These are phyloP conservation scores for Mythimna albipuncta DNA, from an alignment of 2,888 invertebrate species.

Conservation along the genomic window DNA sequence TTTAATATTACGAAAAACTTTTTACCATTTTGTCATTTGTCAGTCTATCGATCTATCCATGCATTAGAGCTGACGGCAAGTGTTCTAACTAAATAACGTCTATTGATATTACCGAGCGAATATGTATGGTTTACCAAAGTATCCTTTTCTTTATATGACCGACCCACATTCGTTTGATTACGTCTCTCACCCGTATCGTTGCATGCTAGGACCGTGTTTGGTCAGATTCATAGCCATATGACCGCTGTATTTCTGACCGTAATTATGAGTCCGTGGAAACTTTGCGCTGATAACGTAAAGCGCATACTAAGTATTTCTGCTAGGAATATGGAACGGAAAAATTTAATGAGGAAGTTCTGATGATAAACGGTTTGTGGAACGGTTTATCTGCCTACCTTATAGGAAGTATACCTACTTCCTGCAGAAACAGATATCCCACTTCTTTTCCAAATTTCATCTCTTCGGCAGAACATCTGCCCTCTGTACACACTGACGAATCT, in stretches of 20 bases:
- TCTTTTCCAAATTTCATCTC: too few relatives aligned
- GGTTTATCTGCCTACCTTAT: too few relatives aligned
- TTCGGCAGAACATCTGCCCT: too few relatives aligned
- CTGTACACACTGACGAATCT: too few relatives aligned
- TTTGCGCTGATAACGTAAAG: constrained; percentile 48
- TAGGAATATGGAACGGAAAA: constrained; percentile 53
- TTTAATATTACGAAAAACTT: too few relatives aligned
- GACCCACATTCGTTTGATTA: constrained; percentile 30
- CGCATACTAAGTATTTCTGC: constrained; percentile 60
- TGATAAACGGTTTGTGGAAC: constrained; percentile 12
- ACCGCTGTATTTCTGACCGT: constrained; percentile 66
- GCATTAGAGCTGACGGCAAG: background rate
- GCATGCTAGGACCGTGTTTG: constrained; percentile 80
- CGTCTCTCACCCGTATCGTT: constrained; percentile 61
- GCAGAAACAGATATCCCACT: background rate
- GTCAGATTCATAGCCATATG: constrained; percentile 65
- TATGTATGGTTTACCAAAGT: background rate
- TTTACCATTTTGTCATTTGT: too few relatives aligned
- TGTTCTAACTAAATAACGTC: background rate
- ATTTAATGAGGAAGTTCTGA: constrained; percentile 44
- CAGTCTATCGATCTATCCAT: background rate
- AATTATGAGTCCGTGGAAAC: constrained; percentile 65
- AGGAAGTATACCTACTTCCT: too few relatives aligned
- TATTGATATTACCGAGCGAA: background rate
- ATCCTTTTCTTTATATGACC: constrained; percentile 17